These are phyloP conservation scores for Spisula solida DNA, from an alignment of 2,888 invertebrate genomes.

Conservation along the genomic window DNA sequence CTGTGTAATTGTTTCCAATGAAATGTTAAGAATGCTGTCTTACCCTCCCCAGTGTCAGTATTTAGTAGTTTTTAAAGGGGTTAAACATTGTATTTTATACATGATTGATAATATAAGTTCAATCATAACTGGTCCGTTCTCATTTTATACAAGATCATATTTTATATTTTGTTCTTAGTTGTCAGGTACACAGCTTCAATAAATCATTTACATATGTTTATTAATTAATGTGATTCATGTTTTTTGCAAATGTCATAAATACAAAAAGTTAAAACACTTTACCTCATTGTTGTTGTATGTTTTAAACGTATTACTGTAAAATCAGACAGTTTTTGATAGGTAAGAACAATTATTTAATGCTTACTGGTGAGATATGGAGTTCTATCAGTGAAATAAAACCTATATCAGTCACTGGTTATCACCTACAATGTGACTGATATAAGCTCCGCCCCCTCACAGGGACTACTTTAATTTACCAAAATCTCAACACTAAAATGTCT, in stretches of 20 bases:
- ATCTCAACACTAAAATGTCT: too few species aligned
- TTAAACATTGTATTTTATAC: slow-evolving; percentile 20
- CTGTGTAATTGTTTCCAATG: background rate
- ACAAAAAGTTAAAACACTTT: slow-evolving; percentile 36
- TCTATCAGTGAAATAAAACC: too few species aligned
- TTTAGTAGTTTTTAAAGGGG: slow-evolving; percentile 2
- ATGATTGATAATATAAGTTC: background rate
- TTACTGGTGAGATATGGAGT: too few species aligned
- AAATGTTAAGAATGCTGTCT: background rate
- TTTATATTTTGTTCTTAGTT: slow-evolving; percentile 45
- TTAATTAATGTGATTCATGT: slow-evolving; percentile 59
- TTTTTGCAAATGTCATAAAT: slow-evolving; percentile 59
- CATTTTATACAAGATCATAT: slow-evolving; percentile 40
- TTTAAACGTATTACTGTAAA: too few species aligned
- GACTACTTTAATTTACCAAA: too few species aligned
- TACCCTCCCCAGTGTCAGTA: background rate
- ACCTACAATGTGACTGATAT: too few species aligned
- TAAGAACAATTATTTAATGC: too few species aligned
- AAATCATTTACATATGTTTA: slow-evolving; percentile 58
- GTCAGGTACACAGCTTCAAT: slow-evolving; percentile 57
- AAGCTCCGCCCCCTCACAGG: too few species aligned
- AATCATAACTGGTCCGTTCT: slow-evolving; percentile 19
- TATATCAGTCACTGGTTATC: too few species aligned
- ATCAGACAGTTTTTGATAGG: too few species aligned
- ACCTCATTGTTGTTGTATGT: background rate